A percentile compares a stretch with the other conserved stretches of the same genome.
Conservation (phyloP, 2,888 invertebrate species). For the Hirtodrosophila cameraria region DNA sequence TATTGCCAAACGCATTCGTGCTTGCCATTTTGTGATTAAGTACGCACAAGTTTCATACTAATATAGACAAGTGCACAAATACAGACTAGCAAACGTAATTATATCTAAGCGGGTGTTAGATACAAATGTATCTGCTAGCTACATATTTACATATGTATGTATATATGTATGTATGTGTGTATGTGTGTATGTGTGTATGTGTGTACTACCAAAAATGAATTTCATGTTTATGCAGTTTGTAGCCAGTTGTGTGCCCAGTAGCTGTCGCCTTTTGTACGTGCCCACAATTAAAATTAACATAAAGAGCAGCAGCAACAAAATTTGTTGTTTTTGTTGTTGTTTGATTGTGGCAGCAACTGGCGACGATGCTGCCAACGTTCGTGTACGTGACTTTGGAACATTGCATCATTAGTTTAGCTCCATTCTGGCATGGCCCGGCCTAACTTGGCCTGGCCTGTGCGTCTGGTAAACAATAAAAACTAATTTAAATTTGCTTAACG, state of each 20-base stretch:
- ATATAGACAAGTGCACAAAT: not conserved
- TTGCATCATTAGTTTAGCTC: conserved; percentile 70
- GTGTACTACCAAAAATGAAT: conserved; percentile 29
- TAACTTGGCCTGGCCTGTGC: conserved; percentile 15
- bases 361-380: conserved; percentile 52
- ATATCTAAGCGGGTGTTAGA: conserved; percentile 16
- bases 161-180: too few relatives aligned
- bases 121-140: conserved; percentile 42
- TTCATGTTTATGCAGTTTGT: conserved; percentile 76
- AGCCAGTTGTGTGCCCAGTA: conserved; percentile 41
- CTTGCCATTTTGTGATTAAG: conserved; percentile 13
- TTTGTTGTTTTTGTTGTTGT: conserved; percentile 29
- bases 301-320: conserved; percentile 49
- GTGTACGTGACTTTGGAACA: conserved; percentile 68
- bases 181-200: too few relatives aligned
- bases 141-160: too few relatives aligned
- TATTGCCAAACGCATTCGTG: conserved; percentile 25
- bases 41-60: conserved; percentile 8
- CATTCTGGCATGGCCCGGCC: conserved; percentile 18
- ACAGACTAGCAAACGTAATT: not conserved
- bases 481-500: conserved; percentile 77
- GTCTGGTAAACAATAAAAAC: conserved; percentile 71
- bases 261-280: conserved; percentile 64
- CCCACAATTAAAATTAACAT: conserved; percentile 74
- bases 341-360: conserved; percentile 57